Evolutionary conservation across 2,888 invertebrate genomes (phyloP).

Genomic region (Eurytoma adleriae): DNA sequence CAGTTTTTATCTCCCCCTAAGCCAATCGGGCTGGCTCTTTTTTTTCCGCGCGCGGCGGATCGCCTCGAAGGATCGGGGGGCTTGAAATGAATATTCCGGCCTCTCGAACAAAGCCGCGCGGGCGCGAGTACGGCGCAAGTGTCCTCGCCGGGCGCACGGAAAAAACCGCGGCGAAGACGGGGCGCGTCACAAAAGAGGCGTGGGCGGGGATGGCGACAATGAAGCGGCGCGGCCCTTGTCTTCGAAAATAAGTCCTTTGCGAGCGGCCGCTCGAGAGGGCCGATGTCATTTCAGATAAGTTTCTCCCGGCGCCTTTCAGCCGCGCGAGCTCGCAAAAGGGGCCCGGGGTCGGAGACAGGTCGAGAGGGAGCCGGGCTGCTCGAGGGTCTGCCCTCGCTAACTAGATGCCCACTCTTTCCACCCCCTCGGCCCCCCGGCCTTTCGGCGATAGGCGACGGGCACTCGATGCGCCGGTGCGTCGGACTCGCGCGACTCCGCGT

Average conservation of each 20-base stretch:
- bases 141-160: neutral
- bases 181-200: conserved; percentile 28
- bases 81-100: conserved; percentile 48
- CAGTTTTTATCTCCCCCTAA: neutral
- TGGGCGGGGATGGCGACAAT: conserved; percentile 61
- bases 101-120: conserved; percentile 44
- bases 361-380: conserved; percentile 21
- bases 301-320: conserved; percentile 60
- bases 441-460: neutral
- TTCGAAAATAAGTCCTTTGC: conserved; percentile 69
- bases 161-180: conserved; percentile 19
- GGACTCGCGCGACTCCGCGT: neutral
- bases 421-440: neutral
- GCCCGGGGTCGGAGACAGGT: conserved; percentile 49
- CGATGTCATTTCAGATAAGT: conserved; percentile 76
- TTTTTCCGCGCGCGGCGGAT: conserved; percentile 20
- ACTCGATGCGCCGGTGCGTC: neutral
- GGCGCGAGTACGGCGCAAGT: conserved; percentile 8
- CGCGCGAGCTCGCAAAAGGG: conserved; percentile 28
- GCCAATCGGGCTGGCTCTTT: conserved; percentile 24
- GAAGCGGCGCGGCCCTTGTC: conserved; percentile 55
- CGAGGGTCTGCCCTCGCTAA: conserved; percentile 55
- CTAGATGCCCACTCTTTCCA: conserved; percentile 46
- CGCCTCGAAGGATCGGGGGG: conserved; percentile 31
- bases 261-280: conserved; percentile 61